phyloP scores from a whole-genome alignment of 2,797 vertebrate species.

The Poeciliopsis presidionis region DNA sequence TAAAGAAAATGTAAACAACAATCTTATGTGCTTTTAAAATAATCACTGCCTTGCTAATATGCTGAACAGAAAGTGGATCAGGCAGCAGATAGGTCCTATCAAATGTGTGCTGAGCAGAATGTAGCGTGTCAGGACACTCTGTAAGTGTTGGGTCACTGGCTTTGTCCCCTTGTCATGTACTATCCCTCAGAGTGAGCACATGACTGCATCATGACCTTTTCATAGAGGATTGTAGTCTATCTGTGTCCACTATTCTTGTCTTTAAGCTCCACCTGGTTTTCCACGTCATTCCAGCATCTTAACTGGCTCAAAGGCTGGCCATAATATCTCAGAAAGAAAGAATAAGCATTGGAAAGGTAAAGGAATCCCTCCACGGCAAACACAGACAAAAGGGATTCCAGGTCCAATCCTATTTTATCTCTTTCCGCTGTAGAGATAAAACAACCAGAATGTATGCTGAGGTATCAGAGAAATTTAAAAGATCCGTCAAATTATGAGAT shows the following conservation, averaged over 20 bases:
- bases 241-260: constrained; percentile 48
- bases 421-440: constrained; percentile 51
- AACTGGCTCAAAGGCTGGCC: constrained; percentile 53
- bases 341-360: constrained; percentile 37
- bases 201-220: constrained; percentile 68
- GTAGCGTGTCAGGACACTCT: constrained; percentile 51
- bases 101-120: constrained; percentile 52
- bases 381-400: constrained; percentile 43
- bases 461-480: constrained; percentile 37
- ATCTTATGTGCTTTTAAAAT: background rate
- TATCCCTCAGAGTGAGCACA: constrained; percentile 64
- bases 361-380: constrained; percentile 14
- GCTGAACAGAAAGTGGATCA: constrained; percentile 48
- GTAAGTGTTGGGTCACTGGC: constrained; percentile 63
- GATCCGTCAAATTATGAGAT: constrained; percentile 35
- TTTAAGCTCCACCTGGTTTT: constrained; percentile 60
- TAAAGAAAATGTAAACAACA: background rate
- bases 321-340: constrained; percentile 31
- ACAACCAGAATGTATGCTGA: constrained; percentile 21
- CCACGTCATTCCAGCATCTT: constrained; percentile 56
- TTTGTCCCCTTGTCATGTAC: constrained; percentile 66
- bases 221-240: constrained; percentile 43
- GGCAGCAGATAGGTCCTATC: constrained; percentile 49
- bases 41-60: constrained; percentile 13
- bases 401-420: constrained; percentile 53